Conservation (phyloP, 2,113 vertebrate genomes). For the Gavialis gangeticus region DNA sequence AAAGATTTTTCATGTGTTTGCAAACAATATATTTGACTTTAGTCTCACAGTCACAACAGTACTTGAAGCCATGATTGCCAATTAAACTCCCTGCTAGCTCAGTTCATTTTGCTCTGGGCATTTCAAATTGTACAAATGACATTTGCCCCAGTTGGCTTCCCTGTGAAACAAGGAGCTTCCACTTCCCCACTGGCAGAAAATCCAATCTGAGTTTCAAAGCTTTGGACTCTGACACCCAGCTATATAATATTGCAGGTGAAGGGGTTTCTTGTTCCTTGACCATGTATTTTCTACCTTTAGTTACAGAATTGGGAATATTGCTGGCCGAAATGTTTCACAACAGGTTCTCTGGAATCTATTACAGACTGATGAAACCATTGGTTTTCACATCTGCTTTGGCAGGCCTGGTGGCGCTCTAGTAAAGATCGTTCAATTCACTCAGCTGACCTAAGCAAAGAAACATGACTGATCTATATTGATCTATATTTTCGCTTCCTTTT, state of each 20-base stretch:
- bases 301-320: background rate
- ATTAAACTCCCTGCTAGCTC: background rate
- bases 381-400: background rate
- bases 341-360: background rate
- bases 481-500: background rate
- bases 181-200: background rate
- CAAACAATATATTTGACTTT: background rate
- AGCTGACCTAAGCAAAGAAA: background rate
- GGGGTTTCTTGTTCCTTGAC: background rate
- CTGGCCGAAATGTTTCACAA: background rate
- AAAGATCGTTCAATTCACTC: background rate
- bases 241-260: too few relatives aligned
- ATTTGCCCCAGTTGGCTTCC: background rate
- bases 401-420: background rate
- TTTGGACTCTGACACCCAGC: background rate
- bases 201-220: background rate
- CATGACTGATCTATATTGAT: background rate
- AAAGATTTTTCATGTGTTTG: background rate
- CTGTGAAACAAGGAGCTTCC: background rate
- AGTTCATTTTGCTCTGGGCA: fast-evolving
- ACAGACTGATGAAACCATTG: background rate
- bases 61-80: background rate
- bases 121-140: background rate
- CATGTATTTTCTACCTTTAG: background rate
- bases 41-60: background rate